Evolutionary conservation across 2,113 vertebrate genomes (phyloP).

Genomic region (Hypomesus transpacificus): DNA sequence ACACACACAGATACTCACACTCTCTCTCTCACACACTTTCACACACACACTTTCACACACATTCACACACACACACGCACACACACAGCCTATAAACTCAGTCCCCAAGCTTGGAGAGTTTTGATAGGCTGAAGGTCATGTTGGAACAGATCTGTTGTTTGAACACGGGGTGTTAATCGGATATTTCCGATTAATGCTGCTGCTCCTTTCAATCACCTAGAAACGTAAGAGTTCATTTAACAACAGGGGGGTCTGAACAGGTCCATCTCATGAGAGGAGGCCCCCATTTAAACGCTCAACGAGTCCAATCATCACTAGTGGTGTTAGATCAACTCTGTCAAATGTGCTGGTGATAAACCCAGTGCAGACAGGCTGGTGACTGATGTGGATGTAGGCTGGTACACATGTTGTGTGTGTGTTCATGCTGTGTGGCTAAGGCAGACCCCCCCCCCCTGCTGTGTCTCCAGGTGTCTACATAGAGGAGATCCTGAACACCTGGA

Average conservation of each 20-base stretch:
- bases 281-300: no score
- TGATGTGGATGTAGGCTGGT: no score
- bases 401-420: no score
- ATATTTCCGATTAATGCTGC: no score
- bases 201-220: no score
- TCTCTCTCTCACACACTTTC: not conserved
- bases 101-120: slow-evolving; percentile 13
- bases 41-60: not conserved
- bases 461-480: slow-evolving; percentile 89
- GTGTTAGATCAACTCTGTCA: no score
- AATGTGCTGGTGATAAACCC: no score
- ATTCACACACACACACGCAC: slow-evolving; percentile 1
- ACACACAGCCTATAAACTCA: not conserved
- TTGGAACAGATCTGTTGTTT: slow-evolving; percentile 43
- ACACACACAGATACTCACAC: not conserved
- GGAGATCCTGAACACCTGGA: slow-evolving; percentile 96
- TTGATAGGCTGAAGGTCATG: slow-evolving; percentile 42
- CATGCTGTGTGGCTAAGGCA: slow-evolving; percentile 9
- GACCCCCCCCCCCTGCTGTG: not conserved
- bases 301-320: no score
- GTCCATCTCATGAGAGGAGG: no score
- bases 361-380: no score
- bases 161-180: slow-evolving; percentile 1
- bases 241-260: no score
- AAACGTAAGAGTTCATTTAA: no score